Evolutionary conservation across 2,113 vertebrate species (phyloP).

Genomic region (Ivindomyrus marchei): DNA sequence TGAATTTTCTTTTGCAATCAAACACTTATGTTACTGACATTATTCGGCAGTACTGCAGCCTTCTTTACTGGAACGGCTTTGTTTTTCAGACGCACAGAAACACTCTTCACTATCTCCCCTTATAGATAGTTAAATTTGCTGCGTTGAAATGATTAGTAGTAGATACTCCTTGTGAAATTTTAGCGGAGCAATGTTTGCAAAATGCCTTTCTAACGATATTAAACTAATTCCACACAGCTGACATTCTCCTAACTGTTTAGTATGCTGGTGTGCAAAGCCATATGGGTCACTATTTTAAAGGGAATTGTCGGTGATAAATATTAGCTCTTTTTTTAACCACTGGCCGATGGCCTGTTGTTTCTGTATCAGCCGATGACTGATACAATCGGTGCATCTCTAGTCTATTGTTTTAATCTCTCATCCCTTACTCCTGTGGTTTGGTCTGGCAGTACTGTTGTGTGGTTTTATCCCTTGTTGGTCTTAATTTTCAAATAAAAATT

Average conservation of each 20-base stretch:
- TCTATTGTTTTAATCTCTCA: neutral
- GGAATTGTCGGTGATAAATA: neutral
- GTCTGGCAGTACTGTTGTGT: neutral
- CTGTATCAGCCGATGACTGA: too few species aligned
- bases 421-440: neutral
- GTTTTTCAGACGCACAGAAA: neutral
- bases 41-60: neutral
- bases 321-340: neutral
- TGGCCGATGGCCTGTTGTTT: neutral
- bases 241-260: neutral
- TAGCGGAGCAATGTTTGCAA: neutral
- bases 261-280: neutral
- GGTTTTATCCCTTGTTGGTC: neutral
- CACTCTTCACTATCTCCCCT: neutral
- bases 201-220: neutral
- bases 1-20: neutral
- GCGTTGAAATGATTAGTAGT: neutral
- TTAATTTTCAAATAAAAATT: too few species aligned
- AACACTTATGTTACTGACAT: neutral
- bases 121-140: neutral
- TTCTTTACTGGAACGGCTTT: neutral
- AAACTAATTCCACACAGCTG: neutral
- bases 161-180: neutral
- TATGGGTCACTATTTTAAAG: neutral
- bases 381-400: neutral